Base-by-base conservation (phyloP, 1,140 invertebrate genomes). In the Teleogryllus occipitalis region DNA sequence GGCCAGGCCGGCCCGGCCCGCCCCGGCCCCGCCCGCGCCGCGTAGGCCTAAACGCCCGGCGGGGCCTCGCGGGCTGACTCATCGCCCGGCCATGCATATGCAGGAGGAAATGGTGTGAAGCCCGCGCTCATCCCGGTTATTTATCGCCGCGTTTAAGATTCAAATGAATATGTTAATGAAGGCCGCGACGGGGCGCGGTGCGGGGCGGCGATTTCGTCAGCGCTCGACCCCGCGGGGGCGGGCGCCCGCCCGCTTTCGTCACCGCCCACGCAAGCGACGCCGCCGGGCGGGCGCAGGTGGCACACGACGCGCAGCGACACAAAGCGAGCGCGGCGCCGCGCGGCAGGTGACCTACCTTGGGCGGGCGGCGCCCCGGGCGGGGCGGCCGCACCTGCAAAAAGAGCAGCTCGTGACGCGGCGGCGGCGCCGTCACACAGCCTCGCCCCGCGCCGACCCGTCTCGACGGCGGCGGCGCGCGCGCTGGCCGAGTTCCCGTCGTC, bases 81-180 rank as follows among this genome's bases (percentile, higher is more conserved):
- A 39, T 39, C 27, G 27, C 27, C 27, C 27, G 27, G 27, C 54
- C 54, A 65, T 65, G 54, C 54, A 65, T 65, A 65, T 65, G 54
- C 54, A 65, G 18, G 10, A 18, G 54, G 10, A 10, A 10, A 10
- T 18, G 54, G 54, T 18, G 54, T 18, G 54, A 65, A 65, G 54
- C 54, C 54, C 10, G 18, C 54, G 54, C 54, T 39, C 27, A 65
- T 65, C 54, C 54, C 54, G 54, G 18, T 65, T 65, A 18, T 65
- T 65, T 65, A 65, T 65, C 54, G 54, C 54, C 54, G 54, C 18
- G 54, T 65, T 65, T 65, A 65, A 65, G 10, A 65, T 65, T 65
- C 54, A 65, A 65, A 65, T 65, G 54, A 65, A 65, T 65, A 65
- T 65, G 54, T 65, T 65, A 65, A 65, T 65, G 54, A 65, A 39